Evolutionary conservation across 2,797 vertebrate species (phyloP), one percentile per base, ranked within the genome.

Genomic region (Pseudomugil gertrudae): DNA sequence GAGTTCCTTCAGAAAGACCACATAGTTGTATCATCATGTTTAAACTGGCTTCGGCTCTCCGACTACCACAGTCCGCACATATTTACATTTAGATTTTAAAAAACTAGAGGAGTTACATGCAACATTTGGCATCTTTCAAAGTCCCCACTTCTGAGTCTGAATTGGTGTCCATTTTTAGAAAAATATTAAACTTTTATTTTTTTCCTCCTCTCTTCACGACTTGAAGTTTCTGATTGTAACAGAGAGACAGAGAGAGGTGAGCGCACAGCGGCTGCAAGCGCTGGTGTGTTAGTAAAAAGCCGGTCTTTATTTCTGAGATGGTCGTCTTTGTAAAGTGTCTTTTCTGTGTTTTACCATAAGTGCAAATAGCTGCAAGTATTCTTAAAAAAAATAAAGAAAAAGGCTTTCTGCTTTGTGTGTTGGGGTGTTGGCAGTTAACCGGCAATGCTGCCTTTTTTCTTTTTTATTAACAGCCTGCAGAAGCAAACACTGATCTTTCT

Each of bases 101-200:
- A 92, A 92, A 92, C 89, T 90, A 92, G 84, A 92, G 86, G 84
- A 89, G 87, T 91, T 87, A 87, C 93, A 92, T 93, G 92, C 93
- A 92, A 89, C 89, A 90, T 93, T 93, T 94, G 93, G 92, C 92
- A 94, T 94, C 83, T 84, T 90, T 76, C 88, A 58, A n/a, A 87
- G 79, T 89, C 83, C 79, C 84, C 66, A 63, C 66, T 66, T 81
- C 64, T 63, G 78, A 86, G 76, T 90, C 82, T 88, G 62, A 83
- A 80, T 80, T 74, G 63, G 76, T 72, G 85, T 88, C 81, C 74
- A 38, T 81, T 57, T 85, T 92, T 89, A 93, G 77, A 92, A 93
- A 94, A 93, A 93, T 93, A 93, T 85, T 62, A 10, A 78, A 74
- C 65, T 68, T 75, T 83, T 79, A 8, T 77, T 81, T 82, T 74